Evolutionary conservation across 2,797 vertebrate genomes (phyloP), one percentile per base, ranked within the genome.

Genomic region (Gymnoscopelus braueri): DNA sequence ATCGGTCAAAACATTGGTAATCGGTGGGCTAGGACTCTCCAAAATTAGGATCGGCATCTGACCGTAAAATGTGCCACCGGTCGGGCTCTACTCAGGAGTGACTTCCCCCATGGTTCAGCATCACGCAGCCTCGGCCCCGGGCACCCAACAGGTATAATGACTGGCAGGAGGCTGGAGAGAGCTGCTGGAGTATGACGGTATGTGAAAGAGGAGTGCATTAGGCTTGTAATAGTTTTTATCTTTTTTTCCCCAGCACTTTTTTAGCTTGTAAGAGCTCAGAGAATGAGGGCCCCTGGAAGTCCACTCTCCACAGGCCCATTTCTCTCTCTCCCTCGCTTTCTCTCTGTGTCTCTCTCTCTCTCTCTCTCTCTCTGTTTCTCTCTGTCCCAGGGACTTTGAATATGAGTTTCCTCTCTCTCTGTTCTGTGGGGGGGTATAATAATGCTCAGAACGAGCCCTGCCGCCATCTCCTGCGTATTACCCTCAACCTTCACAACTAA

Each of bases 401-500:
- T 44, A 44, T 10, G 9, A 9, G 39, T 8, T 44, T 10, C 8
- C 39, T 78, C 57, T 67, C 69, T 67, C 65, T 56, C 63, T 80
- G 68, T 66, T 84, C 86, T 75, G 75, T 86, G 75, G 23, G 3
- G 58, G 56, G 78, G 61, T 39, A 63, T 60, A 65, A 77, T 84
- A 75, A 75, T 51, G 64, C 67, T 67, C 58, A n/a, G 39, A 8
- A 69, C 69, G 67, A 65, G 65, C 9, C 32, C 69, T 59, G 55
- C 65, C 69, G 73, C 74, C 64, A 54, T 70, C 70, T 72, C 75
- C 47, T 12, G 69, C 51, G 48, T 70, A 73, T 84, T 83, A 63
- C 64, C 63, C 79, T 82, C 75, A 82, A 77, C 83, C 84, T 87
- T 89, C 83, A 73, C 71, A 67, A 73, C 69, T 65, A 66, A 56